These are phyloP conservation scores for Edolisoma coerulescens DNA, from an alignment of 2,113 vertebrate species.

Conservation along the genomic window DNA sequence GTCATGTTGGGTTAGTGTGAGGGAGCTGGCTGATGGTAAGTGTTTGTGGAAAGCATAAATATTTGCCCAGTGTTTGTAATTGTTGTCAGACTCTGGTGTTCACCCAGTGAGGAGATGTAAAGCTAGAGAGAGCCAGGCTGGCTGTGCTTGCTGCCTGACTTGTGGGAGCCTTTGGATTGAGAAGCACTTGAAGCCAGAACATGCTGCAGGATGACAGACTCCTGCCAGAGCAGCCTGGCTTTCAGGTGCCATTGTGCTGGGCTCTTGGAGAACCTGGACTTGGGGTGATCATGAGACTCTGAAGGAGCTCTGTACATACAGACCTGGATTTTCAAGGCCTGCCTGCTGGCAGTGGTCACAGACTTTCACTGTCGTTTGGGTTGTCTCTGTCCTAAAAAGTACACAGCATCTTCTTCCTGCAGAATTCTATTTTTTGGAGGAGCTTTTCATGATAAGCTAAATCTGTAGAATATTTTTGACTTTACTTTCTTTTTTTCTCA, in stretches of 20 bases:
- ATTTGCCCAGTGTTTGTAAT: not conserved
- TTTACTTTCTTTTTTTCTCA: not conserved
- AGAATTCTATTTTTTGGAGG: not conserved
- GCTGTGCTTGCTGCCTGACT: not conserved
- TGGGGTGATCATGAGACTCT: not conserved
- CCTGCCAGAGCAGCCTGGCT: not conserved
- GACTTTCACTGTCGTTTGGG: not conserved
- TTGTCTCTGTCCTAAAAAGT: not conserved
- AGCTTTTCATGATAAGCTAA: not conserved
- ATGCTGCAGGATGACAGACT: not conserved
- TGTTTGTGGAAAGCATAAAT: not conserved
- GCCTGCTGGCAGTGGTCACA: not conserved
- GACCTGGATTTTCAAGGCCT: not conserved
- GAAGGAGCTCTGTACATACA: not conserved
- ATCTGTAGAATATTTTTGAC: not conserved
- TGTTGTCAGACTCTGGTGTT: not conserved
- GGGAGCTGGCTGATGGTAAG: not conserved
- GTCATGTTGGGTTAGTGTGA: fast-evolving
- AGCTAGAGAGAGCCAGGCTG: fast-evolving
- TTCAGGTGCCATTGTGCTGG: fast-evolving
- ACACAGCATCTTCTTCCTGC: not conserved
- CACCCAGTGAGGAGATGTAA: not conserved
- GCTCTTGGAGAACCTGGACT: not conserved
- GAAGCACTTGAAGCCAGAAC: not conserved
- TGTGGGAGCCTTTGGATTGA: not conserved